Conservation (phyloP, 2,888 invertebrate species). For the Chalcis sispes region DNA sequence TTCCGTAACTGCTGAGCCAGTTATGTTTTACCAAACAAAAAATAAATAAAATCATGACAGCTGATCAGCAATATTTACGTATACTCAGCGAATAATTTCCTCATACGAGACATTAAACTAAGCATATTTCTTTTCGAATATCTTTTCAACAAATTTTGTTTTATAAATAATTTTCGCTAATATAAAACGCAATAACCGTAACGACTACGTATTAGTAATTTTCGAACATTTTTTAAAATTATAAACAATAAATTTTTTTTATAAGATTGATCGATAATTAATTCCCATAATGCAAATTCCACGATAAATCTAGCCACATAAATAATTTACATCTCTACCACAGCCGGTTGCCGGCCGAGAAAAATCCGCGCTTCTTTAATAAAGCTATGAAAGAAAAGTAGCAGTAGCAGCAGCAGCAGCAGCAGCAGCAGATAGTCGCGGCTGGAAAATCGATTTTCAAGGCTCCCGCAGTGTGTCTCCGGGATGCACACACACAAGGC, state of each 20-base stretch:
- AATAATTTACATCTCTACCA: slow-evolving; percentile 36
- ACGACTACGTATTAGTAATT: too few species aligned
- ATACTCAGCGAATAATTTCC: slow-evolving; percentile 25
- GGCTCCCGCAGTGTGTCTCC: slow-evolving; percentile 42
- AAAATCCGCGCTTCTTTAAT: slow-evolving; percentile 30
- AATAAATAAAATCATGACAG: not conserved
- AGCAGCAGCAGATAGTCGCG: slow-evolving; percentile 11
- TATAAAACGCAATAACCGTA: too few species aligned
- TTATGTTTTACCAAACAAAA: not conserved
- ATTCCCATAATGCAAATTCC: too few species aligned
- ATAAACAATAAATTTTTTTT: not conserved
- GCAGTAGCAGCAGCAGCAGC: not conserved
- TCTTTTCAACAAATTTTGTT: too few species aligned
- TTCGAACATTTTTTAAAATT: too few species aligned
- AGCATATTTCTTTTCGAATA: too few species aligned
- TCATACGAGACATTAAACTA: too few species aligned
- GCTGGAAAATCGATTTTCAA: slow-evolving; percentile 52
- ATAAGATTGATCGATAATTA: too few species aligned
- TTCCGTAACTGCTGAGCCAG: not conserved
- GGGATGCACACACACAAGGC: slow-evolving; percentile 38
- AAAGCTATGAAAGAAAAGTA: slow-evolving; percentile 24
- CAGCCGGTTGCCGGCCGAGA: slow-evolving; percentile 15
- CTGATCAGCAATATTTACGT: slow-evolving; percentile 42
- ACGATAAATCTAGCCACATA: slow-evolving; percentile 35
- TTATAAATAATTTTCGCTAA: too few species aligned